Conservation (phyloP, 37 sponge, comb jelly and placozoan genomes). For the Mnemiopsis leidyi region DNA sequence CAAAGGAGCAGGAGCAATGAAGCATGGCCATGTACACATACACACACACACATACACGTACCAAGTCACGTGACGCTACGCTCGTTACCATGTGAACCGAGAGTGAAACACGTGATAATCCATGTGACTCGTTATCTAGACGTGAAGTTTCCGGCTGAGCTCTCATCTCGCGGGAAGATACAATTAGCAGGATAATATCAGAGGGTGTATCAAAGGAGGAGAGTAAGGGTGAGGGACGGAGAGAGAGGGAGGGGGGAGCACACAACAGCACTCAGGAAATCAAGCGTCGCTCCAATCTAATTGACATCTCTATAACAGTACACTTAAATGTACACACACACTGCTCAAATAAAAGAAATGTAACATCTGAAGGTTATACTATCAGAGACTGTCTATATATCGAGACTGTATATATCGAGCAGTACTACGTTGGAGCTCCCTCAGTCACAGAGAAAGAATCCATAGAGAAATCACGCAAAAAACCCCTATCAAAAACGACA, state of each 20-base stretch:
- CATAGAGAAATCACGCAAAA: not conserved
- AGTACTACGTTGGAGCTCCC: no score
- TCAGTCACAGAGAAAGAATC: not conserved
- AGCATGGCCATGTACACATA: not conserved
- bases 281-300: not conserved
- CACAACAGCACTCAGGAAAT: no score
- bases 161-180: not conserved
- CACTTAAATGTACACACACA: not conserved
- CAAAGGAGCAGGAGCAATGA: constrained; percentile 25
- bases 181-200: not conserved
- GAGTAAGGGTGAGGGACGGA: not conserved
- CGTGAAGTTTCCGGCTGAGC: not conserved
- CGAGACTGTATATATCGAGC: no score
- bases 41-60: not conserved
- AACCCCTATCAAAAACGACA: no score
- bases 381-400: no score
- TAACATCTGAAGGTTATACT: no score
- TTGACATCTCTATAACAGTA: not conserved
- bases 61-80: not conserved
- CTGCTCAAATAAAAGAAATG: not conserved
- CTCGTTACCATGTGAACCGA: not conserved
- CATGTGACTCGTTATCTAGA: not conserved
- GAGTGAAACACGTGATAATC: not conserved
- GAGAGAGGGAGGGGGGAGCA: no score
- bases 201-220: not conserved